Conservation (phyloP, 2,888 invertebrate species). For the Sthenelais limicola region DNA sequence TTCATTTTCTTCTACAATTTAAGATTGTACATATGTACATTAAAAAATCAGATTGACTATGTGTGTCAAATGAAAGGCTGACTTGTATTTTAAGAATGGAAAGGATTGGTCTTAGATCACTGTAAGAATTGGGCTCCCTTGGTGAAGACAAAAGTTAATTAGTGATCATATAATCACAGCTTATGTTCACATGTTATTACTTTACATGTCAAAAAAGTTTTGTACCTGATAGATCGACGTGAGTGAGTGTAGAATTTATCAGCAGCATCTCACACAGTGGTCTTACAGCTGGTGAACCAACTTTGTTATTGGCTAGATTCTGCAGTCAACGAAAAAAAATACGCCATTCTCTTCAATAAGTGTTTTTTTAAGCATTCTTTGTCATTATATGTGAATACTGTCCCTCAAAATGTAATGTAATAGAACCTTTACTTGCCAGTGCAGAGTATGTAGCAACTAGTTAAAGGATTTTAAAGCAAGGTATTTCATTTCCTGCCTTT, state of each 20-base stretch:
- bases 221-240: constrained; percentile 60
- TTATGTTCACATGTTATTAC: no score
- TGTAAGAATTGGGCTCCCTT: no score
- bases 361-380: not conserved
- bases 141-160: no score
- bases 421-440: not conserved
- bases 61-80: no score
- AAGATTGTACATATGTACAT: not conserved
- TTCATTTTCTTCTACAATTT: not conserved
- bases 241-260: constrained; percentile 54
- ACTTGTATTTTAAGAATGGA: no score
- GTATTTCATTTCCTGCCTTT: no score
- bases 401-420: not conserved
- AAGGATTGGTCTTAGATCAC: no score
- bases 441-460: no score
- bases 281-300: constrained; percentile 57
- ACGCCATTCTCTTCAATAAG: no score
- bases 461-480: no score
- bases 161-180: no score
- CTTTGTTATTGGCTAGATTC: constrained; percentile 58
- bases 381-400: not conserved
- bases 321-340: constrained; percentile 48
- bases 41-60: not conserved
- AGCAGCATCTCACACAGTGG: constrained; percentile 56
- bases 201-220: no score